A percentile compares a stretch with the other conserved stretches of the same genome.
Evolutionary conservation across 2,888 invertebrate genomes (phyloP).

Genomic region (Dolichomitus sp.): DNA sequence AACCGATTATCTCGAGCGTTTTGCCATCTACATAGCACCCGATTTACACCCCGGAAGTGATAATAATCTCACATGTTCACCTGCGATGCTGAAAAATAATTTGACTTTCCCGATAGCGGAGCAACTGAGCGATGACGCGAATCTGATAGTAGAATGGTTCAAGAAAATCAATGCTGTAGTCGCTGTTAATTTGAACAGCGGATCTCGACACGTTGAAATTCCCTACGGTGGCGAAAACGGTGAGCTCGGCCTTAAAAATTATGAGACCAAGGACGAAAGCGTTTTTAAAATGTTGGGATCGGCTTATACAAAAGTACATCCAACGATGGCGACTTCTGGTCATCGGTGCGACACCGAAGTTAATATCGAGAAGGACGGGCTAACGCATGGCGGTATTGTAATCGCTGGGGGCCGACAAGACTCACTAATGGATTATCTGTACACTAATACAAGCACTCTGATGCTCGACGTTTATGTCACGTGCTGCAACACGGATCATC

Average conservation of each 20-base stretch:
- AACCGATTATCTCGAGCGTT: conserved; percentile 77
- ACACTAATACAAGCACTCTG: conserved; percentile 81
- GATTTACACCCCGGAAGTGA: conserved; percentile 76
- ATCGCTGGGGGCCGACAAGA: conserved; percentile 69
- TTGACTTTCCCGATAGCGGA: conserved; percentile 75
- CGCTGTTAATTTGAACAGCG: conserved; percentile 81
- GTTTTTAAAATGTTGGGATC: conserved; percentile 76
- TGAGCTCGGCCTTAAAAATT: conserved; percentile 53
- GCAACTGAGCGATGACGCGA: conserved; percentile 71
- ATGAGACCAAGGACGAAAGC: conserved; percentile 77
- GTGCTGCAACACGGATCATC: conserved; percentile 81
- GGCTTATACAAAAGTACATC: conserved; percentile 76
- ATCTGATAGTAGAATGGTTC: conserved; percentile 79
- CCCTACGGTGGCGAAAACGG: conserved; percentile 76
- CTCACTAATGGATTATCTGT: conserved; percentile 82
- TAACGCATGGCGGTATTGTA: conserved; percentile 74
- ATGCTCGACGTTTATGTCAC: conserved; percentile 82
- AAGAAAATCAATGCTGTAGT: conserved; percentile 77
- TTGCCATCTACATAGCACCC: conserved; percentile 80
- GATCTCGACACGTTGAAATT: conserved; percentile 82
- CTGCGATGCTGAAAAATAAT: conserved; percentile 55
- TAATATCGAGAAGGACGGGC: conserved; percentile 70
- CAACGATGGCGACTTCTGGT: conserved; percentile 69
- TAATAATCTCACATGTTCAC: conserved; percentile 73
- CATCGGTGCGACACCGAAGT: conserved; percentile 72